A percentile compares a stretch with the other conserved stretches of the same genome.
Evolutionary conservation across 2,888 invertebrate species (phyloP).

Genomic region (Amblyjoppa fuscipennis): DNA sequence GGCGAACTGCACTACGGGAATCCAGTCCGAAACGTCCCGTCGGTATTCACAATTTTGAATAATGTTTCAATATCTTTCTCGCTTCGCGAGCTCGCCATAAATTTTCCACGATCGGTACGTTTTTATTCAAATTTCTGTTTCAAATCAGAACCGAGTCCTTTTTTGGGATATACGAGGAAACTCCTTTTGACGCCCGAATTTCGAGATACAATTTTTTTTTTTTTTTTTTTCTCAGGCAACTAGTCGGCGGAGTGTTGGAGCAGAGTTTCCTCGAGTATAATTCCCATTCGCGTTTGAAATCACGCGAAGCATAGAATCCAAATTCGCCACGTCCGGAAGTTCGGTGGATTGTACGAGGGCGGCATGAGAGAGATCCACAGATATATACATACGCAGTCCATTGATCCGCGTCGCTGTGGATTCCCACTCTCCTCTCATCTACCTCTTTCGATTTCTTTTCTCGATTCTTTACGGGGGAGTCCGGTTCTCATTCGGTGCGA

Average conservation of each 20-base stretch:
- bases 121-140: slow-evolving; percentile 62
- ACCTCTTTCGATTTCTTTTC: slow-evolving; percentile 42
- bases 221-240: not conserved
- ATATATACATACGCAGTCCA: slow-evolving; percentile 39
- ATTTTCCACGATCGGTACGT: slow-evolving; percentile 42
- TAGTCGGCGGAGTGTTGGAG: not conserved
- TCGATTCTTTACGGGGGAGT: slow-evolving; percentile 54
- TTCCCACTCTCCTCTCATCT: slow-evolving; percentile 24
- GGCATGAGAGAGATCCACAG: not conserved
- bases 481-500: slow-evolving; percentile 23
- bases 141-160: slow-evolving; percentile 5
- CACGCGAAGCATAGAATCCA: slow-evolving; percentile 55
- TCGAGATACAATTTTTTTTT: slow-evolving; percentile 25
- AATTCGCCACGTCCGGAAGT: slow-evolving; percentile 65
- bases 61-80: slow-evolving; percentile 56
- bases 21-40: slow-evolving; percentile 25
- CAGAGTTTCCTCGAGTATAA: slow-evolving; percentile 33
- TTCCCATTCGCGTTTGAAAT: slow-evolving; percentile 49
- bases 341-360: slow-evolving; percentile 22
- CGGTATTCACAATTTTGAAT: slow-evolving; percentile 51
- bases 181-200: not conserved
- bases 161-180: not conserved
- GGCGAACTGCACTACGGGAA: slow-evolving; percentile 59
- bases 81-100: slow-evolving; percentile 44
- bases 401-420: slow-evolving; percentile 52